phyloP scores from a whole-genome alignment of 2,113 vertebrate genomes.

The Otis tarda region DNA sequence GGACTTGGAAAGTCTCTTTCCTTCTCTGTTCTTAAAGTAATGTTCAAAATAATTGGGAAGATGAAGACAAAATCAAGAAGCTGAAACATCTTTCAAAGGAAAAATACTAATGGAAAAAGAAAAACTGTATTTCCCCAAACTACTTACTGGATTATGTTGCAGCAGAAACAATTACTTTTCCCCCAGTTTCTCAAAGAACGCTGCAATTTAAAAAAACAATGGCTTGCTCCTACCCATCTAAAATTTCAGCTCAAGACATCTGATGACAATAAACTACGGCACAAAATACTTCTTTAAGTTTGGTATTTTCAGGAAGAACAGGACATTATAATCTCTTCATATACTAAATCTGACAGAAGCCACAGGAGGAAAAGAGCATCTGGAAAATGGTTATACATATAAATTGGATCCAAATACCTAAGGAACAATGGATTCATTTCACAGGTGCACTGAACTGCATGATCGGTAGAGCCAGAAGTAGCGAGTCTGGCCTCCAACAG shows the following conservation, averaged over 20 bases:
- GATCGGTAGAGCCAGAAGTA: not conserved
- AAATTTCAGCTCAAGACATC: not conserved
- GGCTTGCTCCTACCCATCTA: not conserved
- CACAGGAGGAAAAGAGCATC: not conserved
- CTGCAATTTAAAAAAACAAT: not conserved
- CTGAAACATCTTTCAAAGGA: not conserved
- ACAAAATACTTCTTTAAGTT: not conserved
- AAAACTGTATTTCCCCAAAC: not conserved
- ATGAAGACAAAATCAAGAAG: not conserved
- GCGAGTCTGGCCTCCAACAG: not conserved
- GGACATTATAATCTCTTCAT: not conserved
- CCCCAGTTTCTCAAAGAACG: not conserved
- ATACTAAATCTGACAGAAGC: not conserved
- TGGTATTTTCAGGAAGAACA: not conserved
- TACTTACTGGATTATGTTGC: not conserved
- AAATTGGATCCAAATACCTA: not conserved
- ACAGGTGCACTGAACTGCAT: not conserved
- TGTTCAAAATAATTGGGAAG: not conserved
- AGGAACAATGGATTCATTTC: not conserved
- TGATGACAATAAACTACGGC: not conserved
- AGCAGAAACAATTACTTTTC: not conserved
- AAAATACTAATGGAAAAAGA: not conserved
- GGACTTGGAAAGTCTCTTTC: not conserved
- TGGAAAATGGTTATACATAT: not conserved
- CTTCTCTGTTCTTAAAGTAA: not conserved